Base-by-base conservation (phyloP, 2,797 vertebrate genomes). In the Pristis pectinata region DNA sequence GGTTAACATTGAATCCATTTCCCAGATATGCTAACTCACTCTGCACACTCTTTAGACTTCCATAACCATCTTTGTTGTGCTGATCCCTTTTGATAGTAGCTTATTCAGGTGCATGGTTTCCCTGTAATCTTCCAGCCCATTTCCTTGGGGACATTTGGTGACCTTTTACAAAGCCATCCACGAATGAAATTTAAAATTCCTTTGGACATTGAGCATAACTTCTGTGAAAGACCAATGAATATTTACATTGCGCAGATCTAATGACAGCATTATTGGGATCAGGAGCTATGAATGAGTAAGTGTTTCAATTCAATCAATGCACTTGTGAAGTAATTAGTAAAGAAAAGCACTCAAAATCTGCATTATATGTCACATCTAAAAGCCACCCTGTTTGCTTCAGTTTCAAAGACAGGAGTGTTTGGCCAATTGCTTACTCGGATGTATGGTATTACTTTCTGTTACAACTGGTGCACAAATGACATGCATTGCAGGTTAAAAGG, bases 111-210 rank as follows among this genome's bases (percentile, higher is more conserved):
- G n/a, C n/a, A 64, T 13, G 13, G 24, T 37, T 37, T 89, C 22
- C 30, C 34, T n/a, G 37, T 37, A 37, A 89, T 37, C 85, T 37
- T 37, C 1, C 30, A 89, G 30, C 85, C 56, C 56, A 37, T 89
- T 7, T 89, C 85, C 85, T 89, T 64, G 34, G 85, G 85, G 59
- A 5, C 22, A 17, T 61, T 61, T 27, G 22, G 34, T 89, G 85
- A 89, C 59, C 85, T 89, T 64, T 89, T 6, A 59, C 11, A 2
- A 61, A n/a, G 34, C 53, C 85, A 89, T 61, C 59, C 19, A 89
- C 59, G 56, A n/a, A 59, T n/a, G 85, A 37, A 61, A n/a, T 89
- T 89, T 89, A 89, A 89, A 64, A 37, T 64, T 34, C 85, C 59
- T n/a, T 64, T 64, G 85, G 56, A 61, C 56, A 64, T 89, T 89